phyloP scores from a whole-genome alignment of 2,888 invertebrate species.

The Cheiracanthium punctorium region DNA sequence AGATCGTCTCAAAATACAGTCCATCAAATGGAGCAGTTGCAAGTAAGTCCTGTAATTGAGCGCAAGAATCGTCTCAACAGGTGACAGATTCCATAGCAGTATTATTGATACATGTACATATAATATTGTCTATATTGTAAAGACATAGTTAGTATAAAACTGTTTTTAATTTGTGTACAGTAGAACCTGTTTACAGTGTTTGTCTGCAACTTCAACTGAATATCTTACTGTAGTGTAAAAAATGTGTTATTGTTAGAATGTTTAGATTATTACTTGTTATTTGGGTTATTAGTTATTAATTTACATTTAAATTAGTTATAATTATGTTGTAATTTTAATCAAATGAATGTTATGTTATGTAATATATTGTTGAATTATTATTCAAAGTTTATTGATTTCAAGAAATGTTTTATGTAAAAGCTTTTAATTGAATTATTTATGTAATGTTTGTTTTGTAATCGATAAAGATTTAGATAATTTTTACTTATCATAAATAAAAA shows the following conservation, averaged over 20 bases:
- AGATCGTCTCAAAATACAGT: conserved; percentile 72
- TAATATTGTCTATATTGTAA: conserved; percentile 47
- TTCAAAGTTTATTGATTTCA: background rate
- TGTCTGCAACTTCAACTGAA: background rate
- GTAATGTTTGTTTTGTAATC: background rate
- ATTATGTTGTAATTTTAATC: background rate
- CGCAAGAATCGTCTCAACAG: conserved; percentile 46
- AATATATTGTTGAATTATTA: background rate
- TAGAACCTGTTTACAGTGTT: background rate
- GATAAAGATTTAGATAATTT: too few relatives aligned
- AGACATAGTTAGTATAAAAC: conserved; percentile 4
- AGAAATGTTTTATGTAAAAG: background rate
- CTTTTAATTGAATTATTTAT: background rate
- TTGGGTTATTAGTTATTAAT: background rate
- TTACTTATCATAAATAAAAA: too few relatives aligned
- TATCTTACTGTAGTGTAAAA: background rate
- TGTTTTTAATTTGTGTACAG: background rate
- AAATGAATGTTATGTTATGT: background rate
- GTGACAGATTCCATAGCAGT: conserved; percentile 66
- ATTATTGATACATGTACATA: conserved; percentile 47
- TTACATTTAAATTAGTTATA: background rate
- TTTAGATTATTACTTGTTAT: background rate
- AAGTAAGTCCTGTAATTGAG: conserved; percentile 55
- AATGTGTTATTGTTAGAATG: background rate
- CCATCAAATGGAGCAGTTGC: conserved; percentile 38